Evolutionary conservation across 2,113 vertebrate species (phyloP).

Genomic region (Halichoeres trimaculatus): DNA sequence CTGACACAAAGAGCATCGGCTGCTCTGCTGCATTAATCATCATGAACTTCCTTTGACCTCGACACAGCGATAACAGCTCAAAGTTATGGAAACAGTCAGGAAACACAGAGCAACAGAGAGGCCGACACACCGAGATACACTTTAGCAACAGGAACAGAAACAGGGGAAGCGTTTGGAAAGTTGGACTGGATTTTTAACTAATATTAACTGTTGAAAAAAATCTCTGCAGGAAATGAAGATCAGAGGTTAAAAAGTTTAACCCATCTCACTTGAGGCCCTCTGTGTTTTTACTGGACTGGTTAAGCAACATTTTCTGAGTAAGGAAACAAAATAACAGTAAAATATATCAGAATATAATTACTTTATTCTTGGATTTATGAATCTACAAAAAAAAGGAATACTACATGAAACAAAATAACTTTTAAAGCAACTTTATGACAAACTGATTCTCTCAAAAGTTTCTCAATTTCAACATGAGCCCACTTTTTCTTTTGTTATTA

Average conservation of each 20-base stretch:
- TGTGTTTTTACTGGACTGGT: background rate
- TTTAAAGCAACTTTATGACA: too few relatives aligned
- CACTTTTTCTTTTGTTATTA: too few relatives aligned
- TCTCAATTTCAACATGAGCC: too few relatives aligned
- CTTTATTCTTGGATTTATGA: too few relatives aligned
- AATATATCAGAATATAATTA: too few relatives aligned
- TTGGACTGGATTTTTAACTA: background rate
- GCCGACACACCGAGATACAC: conserved; percentile 5
- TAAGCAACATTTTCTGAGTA: background rate
- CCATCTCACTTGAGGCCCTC: background rate
- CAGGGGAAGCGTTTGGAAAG: background rate
- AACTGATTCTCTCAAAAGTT: too few relatives aligned
- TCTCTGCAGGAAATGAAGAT: too few relatives aligned
- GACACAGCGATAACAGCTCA: conserved; percentile 29
- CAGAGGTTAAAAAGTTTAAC: background rate
- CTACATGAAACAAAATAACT: too few relatives aligned
- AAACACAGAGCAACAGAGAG: conserved; percentile 2
- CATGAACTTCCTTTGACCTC: conserved; percentile 73
- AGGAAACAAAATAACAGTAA: background rate
- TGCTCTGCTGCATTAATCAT: conserved; percentile 63
- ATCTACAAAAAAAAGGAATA: too few relatives aligned
- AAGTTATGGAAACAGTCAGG: conserved; percentile 45
- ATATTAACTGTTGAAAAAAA: background rate
- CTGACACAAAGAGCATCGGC: conserved; percentile 66
- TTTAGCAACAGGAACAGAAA: too few relatives aligned